Percentiles rank a stretch among this genome's conserved stretches.
These are phyloP conservation scores for Enteromius radiatus DNA, from an alignment of 2,797 vertebrate species.

Conservation along the genomic window DNA sequence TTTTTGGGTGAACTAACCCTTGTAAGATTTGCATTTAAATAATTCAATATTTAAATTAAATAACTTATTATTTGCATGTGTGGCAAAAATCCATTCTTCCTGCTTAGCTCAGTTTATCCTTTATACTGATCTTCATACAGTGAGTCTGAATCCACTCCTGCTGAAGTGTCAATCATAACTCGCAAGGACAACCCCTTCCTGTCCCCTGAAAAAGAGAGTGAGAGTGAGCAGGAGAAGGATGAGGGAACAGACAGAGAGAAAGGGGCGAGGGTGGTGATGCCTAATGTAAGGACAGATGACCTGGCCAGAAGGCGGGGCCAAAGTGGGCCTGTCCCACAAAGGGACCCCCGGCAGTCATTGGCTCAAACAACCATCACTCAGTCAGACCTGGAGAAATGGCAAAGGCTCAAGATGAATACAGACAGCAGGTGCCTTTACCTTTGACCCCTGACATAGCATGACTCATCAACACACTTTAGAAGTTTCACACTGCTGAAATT, in stretches of 20 bases:
- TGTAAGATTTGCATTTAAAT: background rate
- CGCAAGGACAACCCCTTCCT: conserved; percentile 76
- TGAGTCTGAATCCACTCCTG: conserved; percentile 66
- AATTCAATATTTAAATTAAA: background rate
- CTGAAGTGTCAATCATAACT: conserved; percentile 70
- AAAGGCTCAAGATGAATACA: conserved; percentile 86
- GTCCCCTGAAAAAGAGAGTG: conserved; percentile 50
- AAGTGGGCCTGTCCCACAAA: conserved; percentile 69
- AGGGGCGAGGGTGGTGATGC: conserved; percentile 62
- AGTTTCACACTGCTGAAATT: background rate
- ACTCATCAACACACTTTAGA: background rate
- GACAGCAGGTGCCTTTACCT: conserved; percentile 83
- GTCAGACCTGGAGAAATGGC: conserved; percentile 91
- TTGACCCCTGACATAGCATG: conserved; percentile 27
- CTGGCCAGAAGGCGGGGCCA: conserved; percentile 80
- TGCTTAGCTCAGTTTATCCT: conserved; percentile 21
- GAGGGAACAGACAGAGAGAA: conserved; percentile 46
- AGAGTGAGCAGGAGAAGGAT: conserved; percentile 28
- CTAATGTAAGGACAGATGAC: conserved; percentile 84
- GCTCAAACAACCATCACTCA: conserved; percentile 82
- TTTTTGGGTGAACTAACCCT: background rate
- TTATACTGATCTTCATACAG: conserved; percentile 62
- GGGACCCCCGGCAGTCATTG: conserved; percentile 74
- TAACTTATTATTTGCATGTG: background rate
- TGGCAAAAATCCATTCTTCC: background rate